Conservation (phyloP, 92 coral and sea anemone species). For the Umimayanthus chanpuru region DNA sequence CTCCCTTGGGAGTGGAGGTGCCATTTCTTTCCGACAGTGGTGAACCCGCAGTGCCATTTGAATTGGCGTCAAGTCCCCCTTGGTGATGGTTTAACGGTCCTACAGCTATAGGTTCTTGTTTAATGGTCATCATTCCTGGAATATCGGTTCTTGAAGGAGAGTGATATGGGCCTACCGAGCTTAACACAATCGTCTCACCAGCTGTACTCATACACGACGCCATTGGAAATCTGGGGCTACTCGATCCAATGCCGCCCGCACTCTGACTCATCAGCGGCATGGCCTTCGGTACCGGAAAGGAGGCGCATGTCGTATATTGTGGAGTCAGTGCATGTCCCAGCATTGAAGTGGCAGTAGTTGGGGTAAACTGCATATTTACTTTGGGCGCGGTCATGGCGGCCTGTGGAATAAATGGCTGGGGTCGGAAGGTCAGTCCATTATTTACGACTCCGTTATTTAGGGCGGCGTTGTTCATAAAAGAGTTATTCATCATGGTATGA, state of each 20-base stretch:
- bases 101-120: slow-evolving; percentile 81
- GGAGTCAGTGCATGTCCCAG: slow-evolving; percentile 62
- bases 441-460: slow-evolving; percentile 81
- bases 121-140: slow-evolving; percentile 71
- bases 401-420: slow-evolving; percentile 82
- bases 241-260: slow-evolving; percentile 50
- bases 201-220: slow-evolving; percentile 64
- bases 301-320: slow-evolving; percentile 68
- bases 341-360: slow-evolving; percentile 69
- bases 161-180: slow-evolving; percentile 66
- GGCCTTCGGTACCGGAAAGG: slow-evolving; percentile 82
- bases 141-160: slow-evolving; percentile 78
- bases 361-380: slow-evolving; percentile 72
- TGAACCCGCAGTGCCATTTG: slow-evolving; percentile 62
- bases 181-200: slow-evolving; percentile 72
- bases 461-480: slow-evolving; percentile 72
- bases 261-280: slow-evolving; percentile 75
- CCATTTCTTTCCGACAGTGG: slow-evolving; percentile 82
- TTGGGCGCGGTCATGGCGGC: slow-evolving; percentile 70
- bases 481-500: slow-evolving; percentile 66
- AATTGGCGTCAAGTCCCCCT: slow-evolving; percentile 71
- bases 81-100: slow-evolving; percentile 72
- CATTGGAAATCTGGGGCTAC: slow-evolving; percentile 35
- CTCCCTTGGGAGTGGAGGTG: slow-evolving; percentile 79
- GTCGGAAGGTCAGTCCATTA: slow-evolving; percentile 78